A percentile compares a stretch with the other conserved stretches of the same genome.
Conservation (phyloP, 2,888 invertebrate species). For the Taphrorychus bicolor region DNA sequence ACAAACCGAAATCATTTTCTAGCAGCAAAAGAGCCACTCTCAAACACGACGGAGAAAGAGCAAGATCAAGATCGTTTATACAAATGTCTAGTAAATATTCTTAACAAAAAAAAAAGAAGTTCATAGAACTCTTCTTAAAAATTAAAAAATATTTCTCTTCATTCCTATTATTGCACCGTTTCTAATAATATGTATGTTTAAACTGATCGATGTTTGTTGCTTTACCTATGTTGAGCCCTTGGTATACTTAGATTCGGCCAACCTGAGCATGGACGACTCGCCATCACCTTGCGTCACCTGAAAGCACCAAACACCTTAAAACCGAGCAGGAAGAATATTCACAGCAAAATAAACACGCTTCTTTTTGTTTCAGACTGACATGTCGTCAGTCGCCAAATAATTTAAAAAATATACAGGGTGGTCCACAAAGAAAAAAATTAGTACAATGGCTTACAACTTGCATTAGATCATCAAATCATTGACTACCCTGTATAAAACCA, state of each 20-base stretch:
- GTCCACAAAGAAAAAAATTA: no score
- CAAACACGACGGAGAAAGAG: conserved; percentile 18
- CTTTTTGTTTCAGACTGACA: no score
- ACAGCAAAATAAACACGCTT: not conserved
- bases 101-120: conserved; percentile 7
- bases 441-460: no score
- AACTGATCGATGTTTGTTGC: conserved; percentile 37
- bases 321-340: conserved; percentile 29
- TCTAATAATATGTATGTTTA: conserved; percentile 19
- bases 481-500: no score
- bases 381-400: not conserved
- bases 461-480: no score
- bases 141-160: conserved; percentile 11
- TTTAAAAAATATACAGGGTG: no score
- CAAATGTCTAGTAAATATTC: not conserved
- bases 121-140: conserved; percentile 2
- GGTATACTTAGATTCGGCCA: conserved; percentile 62
- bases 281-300: conserved; percentile 60
- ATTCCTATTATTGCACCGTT: conserved; percentile 38
- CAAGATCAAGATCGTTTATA: not conserved
- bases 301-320: conserved; percentile 60
- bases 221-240: conserved; percentile 53
- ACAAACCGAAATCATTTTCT: no score
- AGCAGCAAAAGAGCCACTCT: conserved; percentile 35
- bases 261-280: conserved; percentile 58